Evolutionary conservation across 1,140 invertebrate species (phyloP), one percentile per base, ranked within the genome.

Genomic region (Amyelois transitella): DNA sequence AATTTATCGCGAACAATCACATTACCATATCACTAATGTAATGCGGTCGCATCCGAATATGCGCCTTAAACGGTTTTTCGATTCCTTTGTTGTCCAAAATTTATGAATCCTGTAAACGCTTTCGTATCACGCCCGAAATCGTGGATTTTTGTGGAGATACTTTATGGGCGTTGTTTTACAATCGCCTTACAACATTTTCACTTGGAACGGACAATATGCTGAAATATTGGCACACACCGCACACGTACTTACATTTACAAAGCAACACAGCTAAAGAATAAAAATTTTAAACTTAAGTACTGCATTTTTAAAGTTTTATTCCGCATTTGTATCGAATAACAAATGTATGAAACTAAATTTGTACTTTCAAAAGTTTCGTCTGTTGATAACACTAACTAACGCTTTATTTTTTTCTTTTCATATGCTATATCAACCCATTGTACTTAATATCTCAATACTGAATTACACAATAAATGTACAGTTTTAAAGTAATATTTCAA

Each of bases 1-100:
- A 83, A 87, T 86, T 85, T 85, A 87, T 87, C 75, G 80, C 75
- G 74, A 82, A 86, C 81, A 84, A 86, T 85, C 80, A 84, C 79
- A 87, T 87, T 87, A 87, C 79, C 84, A 87, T 87, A 87, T 80
- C 79, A 78, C 77, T 79, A 83, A 81, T 73, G 73, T 81, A 81
- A 84, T 74, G 76, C 75, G 68, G 72, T 69, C 65, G 74, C 70
- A 84, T 77, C 71, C 72, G 72, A 64, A 65, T 77, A 71, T 80
- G 66, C 64, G 60, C 80, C 80, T 84, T 87, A 86, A 87, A 86
- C 79, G 81, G 76, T 77, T 76, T 79, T 74, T 75, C 66, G 68
- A 80, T 66, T 72, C 82, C 80, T 86, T 87, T 87, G 84, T 87
- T 83, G 67, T 62, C 69, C 60, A 60, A 82, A 81, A 83, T 86